Evolutionary conservation across 2,797 vertebrate species (phyloP), one percentile per base, ranked within the genome.

Genomic region (Epinephelus malabaricus): DNA sequence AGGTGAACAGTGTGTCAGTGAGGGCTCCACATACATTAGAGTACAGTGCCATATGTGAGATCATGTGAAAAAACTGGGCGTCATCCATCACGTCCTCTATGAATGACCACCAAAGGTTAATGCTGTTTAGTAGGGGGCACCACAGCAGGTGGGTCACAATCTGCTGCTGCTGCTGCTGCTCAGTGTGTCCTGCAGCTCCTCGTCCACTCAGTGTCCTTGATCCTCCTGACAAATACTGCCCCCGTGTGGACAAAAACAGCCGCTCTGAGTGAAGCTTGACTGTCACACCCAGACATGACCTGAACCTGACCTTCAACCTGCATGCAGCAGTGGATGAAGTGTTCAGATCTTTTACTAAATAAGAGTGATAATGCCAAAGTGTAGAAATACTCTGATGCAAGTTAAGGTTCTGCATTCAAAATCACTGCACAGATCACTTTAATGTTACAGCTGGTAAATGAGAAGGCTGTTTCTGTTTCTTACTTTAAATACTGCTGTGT

Each of bases 181-280:
- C 60, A 38, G 19, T 9, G 21, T n/a, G 30, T 21, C 55, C 51
- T 50, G 47, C 60, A 38, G 59, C 46, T 27, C n/a, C 40, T 25
- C 14, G 3, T 25, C 65, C 62, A 56, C 63, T 12, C 7, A 21
- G 2, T 13, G 50, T 19, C 53, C 76, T 63, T 4, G 27, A 19
- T 69, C 66, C 30, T 8, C 21, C 74, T 69, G 79, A 73, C 66
- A 84, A 86, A 92, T 30, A 78, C 88, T 91, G 90, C 93, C 92
- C 81, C 77, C 91, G 11, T 82, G 91, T 93, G 94, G 92, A 38
- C 0, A 47, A n/a, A 46, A 55, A 25, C 23, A 73, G 54, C 45
- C 17, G 43, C 54, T 70, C 11, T 12, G 4, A 34, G 27, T 30
- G 14, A 58, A 3, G 46, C 17, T n/a, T 5, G 5, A 21, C 45